These are phyloP conservation scores for Myodes glareolus DNA, from an alignment of 2,113 vertebrate species.

Conservation along the genomic window DNA sequence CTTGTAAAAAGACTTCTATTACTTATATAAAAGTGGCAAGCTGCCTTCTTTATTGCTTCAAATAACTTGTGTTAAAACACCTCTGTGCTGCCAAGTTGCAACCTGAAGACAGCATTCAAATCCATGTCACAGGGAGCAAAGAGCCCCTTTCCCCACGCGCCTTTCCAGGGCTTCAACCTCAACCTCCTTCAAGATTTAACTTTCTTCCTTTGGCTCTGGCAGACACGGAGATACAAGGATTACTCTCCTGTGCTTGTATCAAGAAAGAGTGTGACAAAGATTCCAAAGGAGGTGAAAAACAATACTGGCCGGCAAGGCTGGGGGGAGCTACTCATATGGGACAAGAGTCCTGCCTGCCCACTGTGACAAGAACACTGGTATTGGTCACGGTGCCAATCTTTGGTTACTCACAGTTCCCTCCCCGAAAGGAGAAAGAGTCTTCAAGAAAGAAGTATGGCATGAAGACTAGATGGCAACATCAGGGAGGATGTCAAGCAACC, in stretches of 20 bases:
- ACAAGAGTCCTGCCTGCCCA: background rate
- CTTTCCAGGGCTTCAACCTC: background rate
- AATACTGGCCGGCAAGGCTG: background rate
- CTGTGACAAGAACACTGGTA: background rate
- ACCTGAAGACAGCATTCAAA: conserved; percentile 37
- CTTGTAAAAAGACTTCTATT: conserved; percentile 64
- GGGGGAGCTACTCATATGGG: background rate
- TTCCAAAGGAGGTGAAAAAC: background rate
- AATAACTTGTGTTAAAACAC: conserved; percentile 64
- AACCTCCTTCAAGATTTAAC: background rate
- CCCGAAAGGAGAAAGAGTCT: background rate
- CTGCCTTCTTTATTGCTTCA: conserved; percentile 63
- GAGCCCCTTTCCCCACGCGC: background rate
- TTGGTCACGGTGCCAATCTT: background rate
- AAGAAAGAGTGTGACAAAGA: background rate
- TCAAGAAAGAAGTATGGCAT: background rate
- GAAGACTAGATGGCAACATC: background rate
- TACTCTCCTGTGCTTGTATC: background rate
- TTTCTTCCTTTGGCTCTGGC: conserved; percentile 9
- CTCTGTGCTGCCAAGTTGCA: conserved; percentile 43
- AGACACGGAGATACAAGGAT: background rate
- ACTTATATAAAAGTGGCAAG: conserved; percentile 73
- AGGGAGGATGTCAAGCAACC: background rate
- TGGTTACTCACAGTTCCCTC: background rate
- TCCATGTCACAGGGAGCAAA: conserved; percentile 24